Conservation (phyloP, 2,797 vertebrate genomes). For the Carapus acus region DNA sequence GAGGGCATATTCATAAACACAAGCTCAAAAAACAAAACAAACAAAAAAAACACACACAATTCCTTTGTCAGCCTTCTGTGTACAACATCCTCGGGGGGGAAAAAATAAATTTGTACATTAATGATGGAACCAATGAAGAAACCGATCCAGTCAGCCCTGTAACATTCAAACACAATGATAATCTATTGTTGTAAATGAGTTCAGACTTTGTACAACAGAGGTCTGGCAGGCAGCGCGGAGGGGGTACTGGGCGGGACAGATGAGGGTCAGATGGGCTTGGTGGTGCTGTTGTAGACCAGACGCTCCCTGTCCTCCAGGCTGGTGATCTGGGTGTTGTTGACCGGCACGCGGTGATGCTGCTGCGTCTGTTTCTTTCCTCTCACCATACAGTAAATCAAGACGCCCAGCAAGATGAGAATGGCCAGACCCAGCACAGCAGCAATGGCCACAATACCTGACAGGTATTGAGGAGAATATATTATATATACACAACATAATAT, state of each 20-base stretch:
- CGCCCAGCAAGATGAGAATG: conserved; percentile 72
- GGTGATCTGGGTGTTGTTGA: conserved; percentile 66
- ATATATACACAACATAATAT: too few species aligned
- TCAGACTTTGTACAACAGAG: conserved; percentile 9
- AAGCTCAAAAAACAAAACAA: conserved; percentile 14
- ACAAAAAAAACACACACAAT: conserved; percentile 21
- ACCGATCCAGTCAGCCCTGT: neutral
- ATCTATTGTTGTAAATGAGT: conserved; percentile 19
- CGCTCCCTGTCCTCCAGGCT: conserved; percentile 79
- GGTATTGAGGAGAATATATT: too few species aligned
- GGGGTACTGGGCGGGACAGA: neutral
- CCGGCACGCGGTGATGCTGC: conserved; percentile 65
- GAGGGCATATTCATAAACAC: conserved; percentile 19
- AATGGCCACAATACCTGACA: conserved; percentile 61
- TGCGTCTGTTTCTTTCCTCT: conserved; percentile 69
- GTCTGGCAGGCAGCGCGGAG: conserved; percentile 2
- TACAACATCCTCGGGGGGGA: conserved; percentile 9
- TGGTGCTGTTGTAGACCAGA: conserved; percentile 86
- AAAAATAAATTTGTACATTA: conserved; percentile 24
- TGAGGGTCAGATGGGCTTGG: conserved; percentile 82
- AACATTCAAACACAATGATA: conserved; percentile 13
- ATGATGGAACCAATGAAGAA: conserved; percentile 23
- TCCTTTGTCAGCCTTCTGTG: conserved; percentile 8
- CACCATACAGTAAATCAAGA: conserved; percentile 79
- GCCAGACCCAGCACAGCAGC: conserved; percentile 72